Conservation (phyloP, 1,140 invertebrate genomes). For the Papilio polyxenes region DNA sequence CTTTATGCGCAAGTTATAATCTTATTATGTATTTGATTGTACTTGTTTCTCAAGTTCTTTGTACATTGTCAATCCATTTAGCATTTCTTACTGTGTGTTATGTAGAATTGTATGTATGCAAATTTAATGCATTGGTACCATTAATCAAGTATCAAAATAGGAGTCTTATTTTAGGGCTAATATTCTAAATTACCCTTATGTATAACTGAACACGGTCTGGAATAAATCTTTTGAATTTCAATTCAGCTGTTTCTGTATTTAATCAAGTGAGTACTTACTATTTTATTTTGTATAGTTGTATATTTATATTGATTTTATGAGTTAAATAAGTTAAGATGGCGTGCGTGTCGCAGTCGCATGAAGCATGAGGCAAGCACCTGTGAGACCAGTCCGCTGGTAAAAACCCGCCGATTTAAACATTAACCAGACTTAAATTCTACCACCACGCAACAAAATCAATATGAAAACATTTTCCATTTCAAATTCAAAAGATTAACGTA, state of each 20-base stretch:
- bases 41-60: slow-evolving; percentile 13
- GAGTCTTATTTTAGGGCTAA: background rate
- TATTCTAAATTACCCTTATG: background rate
- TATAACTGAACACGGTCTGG: background rate
- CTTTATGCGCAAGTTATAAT: slow-evolving; percentile 27
- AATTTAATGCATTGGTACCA: too few relatives aligned
- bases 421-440: slow-evolving; percentile 13
- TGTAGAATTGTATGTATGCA: too few relatives aligned
- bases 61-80: background rate
- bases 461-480: slow-evolving; percentile 12
- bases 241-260: background rate
- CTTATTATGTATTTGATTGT: slow-evolving; percentile 24
- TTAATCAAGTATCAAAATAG: too few relatives aligned
- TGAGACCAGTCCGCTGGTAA: slow-evolving; percentile 14
- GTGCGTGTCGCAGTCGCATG: slow-evolving; percentile 17
- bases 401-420: slow-evolving; percentile 23
- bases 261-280: background rate
- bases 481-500: background rate
- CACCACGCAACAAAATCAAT: slow-evolving; percentile 17
- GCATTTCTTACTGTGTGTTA: background rate
- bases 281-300: background rate
- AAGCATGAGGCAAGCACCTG: slow-evolving; percentile 8
- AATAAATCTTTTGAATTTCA: background rate
- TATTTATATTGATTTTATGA: slow-evolving; percentile 7
- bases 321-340: slow-evolving; percentile 13